These are phyloP conservation scores for Cephus pygmeus DNA, from an alignment of 2,888 invertebrate species.

Conservation along the genomic window DNA sequence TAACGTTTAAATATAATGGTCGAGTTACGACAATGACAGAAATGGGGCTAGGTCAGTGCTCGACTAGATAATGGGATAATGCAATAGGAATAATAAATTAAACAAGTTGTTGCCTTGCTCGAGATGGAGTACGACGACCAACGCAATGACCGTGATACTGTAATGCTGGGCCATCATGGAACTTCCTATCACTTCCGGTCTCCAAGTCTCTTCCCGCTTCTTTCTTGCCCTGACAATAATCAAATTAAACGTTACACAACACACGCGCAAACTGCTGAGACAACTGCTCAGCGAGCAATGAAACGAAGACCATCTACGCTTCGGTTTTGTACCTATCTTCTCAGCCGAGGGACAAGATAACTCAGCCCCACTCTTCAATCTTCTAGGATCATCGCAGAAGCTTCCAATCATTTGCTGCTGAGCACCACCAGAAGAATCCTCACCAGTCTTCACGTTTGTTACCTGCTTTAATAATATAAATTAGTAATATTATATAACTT, in stretches of 20 bases:
- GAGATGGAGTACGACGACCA: neutral
- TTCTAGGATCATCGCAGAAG: neutral
- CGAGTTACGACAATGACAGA: neutral
- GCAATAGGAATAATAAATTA: neutral
- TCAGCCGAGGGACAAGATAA: constrained; percentile 5
- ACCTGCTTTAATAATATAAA: neutral
- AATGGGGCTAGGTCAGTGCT: neutral
- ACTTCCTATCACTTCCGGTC: neutral
- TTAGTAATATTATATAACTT: neutral
- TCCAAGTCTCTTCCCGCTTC: neutral
- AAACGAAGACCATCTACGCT: constrained; percentile 33
- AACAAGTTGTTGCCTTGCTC: neutral
- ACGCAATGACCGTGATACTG: neutral
- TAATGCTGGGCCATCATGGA: neutral
- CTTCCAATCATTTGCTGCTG: neutral
- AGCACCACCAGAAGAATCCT: neutral
- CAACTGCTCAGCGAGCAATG: constrained; percentile 41
- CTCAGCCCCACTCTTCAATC: neutral
- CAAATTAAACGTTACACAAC: neutral
- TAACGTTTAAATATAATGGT: neutral
- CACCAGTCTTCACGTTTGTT: neutral
- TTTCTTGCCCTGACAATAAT: neutral
- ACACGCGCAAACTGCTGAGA: neutral
- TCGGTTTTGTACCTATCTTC: constrained; percentile 38
- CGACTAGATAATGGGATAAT: neutral